Base-by-base conservation (phyloP, 2,888 invertebrate species). In the Amblyteles armatorius region DNA sequence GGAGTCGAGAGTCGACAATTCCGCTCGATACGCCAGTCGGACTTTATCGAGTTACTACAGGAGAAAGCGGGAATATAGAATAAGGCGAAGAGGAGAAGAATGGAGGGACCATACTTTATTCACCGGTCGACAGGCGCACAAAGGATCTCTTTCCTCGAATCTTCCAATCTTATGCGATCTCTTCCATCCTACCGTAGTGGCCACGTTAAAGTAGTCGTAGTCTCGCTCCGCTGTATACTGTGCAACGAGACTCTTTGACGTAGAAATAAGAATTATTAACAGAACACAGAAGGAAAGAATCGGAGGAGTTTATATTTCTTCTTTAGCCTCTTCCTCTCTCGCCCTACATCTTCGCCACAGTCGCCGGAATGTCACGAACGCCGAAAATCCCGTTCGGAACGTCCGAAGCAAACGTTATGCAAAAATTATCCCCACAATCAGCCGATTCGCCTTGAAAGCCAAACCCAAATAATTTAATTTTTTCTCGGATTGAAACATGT, bases 201-300 rank as follows among this genome's bases (percentile, higher is more conserved):
- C 65, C 40, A 5, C 40, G 29, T 74, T 71, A 69, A 76, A 82
- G 76, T 52, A 63, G 50, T 63, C 40, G 29, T 26, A 63, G 69
- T 74, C 52, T 40, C 71, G 52, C 65, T 55, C 40, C n/a, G 60
- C 60, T 33, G 29, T 72, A 65, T 71, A 65, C 55, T 19, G 29
- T 71, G 71, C 77, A 72, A 82, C 52, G 69, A 82, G 71, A 77
- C 82, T 29, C 71, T 77, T 82, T 82, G 82, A 77, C 65, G 77
- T 9, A 16, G 16, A 26, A 57, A 76, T 76, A 71, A 36, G 76
- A 77, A 82, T 82, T 82, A 82, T 76, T 60, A 71, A 76, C 63
- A 40, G 50, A 76, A 60, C 22, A 26, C 40, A 26, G 40, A 22
- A 50, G 50, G 69, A 48, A 69, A 29, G 29, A 55, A 69, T 13